Base-by-base conservation (phyloP, 2,888 invertebrate genomes). In the Odontomyia ornata region DNA sequence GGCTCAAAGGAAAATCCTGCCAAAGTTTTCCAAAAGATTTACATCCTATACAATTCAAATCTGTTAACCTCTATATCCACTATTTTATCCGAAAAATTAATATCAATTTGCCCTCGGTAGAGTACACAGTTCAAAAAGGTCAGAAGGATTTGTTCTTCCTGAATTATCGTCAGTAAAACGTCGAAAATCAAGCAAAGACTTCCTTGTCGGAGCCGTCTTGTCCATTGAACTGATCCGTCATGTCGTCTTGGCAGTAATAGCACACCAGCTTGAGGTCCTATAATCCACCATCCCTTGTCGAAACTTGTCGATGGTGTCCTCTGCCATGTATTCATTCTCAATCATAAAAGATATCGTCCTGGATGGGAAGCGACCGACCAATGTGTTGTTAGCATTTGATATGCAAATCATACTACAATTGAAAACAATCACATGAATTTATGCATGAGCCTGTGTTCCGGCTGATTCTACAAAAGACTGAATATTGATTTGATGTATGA, bases 391-490 rank as follows among this genome's bases (percentile, higher is more conserved):
- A 79, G 79, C 80, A 80, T 81, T 81, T 81, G 80, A 81, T 81
- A 81, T 81, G 81, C 80, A 81, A 81, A 81, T 81, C 79, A 80
- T 80, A 79, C 79, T 79, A 81, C 81, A 81, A 81, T 81, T 81
- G 81, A 80, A 81, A 81, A 81, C 80, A 81, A 81, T 81, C 81
- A 80, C 80, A 81, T 81, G 80, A 81, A 81, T 81, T 80, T 81
- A 81, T 81, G 81, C 80, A 81, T 81, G 81, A 81, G 81, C 57
- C 18, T 46, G 76, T 43, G 23, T 43, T 43, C 52, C 23, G 28
- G 47, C 2, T 67, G 65, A 11, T 64, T 75, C 75, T 52, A 76
- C 69, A 76, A 69, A 76, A 69, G 76, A 30, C 76, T 76, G 76
- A 76, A 76, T 76, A 76, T 76, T 76, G 76, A 76, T 76, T 76